These are phyloP conservation scores for Sphecodes monilicornis DNA, from an alignment of 2,888 invertebrate genomes.

Conservation along the genomic window DNA sequence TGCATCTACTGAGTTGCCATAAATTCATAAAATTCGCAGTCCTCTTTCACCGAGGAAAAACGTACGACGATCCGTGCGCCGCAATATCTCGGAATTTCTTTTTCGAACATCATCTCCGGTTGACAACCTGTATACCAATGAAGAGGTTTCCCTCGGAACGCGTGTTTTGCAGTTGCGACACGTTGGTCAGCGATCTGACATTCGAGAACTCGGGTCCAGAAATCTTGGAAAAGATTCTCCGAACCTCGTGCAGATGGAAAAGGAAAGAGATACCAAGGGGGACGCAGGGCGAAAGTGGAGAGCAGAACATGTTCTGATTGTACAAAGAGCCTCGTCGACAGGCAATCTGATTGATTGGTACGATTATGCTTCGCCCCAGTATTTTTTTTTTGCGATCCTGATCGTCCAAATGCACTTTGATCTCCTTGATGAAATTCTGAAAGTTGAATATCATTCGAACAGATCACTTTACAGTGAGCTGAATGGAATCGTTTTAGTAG, in stretches of 20 bases:
- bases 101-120: not conserved
- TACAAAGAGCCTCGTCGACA: conserved; percentile 60
- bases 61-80: not conserved
- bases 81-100: not conserved
- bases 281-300: not conserved
- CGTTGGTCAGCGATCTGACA: conserved; percentile 29
- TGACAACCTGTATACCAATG: conserved; percentile 14
- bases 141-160: not conserved
- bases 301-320: conserved; percentile 53
- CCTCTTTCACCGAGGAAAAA: not conserved
- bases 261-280: not conserved
- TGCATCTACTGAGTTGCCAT: too few species aligned
- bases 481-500: not conserved
- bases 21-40: not conserved
- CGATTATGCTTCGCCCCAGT: not conserved
- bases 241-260: not conserved
- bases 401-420: conserved; percentile 16
- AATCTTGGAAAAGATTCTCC: conserved; percentile 24
- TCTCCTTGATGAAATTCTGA: conserved; percentile 17
- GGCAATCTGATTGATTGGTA: conserved; percentile 62
- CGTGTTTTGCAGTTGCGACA: conserved; percentile 42
- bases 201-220: conserved; percentile 12
- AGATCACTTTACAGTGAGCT: not conserved
- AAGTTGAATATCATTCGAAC: not conserved
- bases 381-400: conserved; percentile 6